Evolutionary conservation across 2,888 invertebrate species (phyloP), one percentile per base, ranked within the genome.

Genomic region (Eupsilia transversa): DNA sequence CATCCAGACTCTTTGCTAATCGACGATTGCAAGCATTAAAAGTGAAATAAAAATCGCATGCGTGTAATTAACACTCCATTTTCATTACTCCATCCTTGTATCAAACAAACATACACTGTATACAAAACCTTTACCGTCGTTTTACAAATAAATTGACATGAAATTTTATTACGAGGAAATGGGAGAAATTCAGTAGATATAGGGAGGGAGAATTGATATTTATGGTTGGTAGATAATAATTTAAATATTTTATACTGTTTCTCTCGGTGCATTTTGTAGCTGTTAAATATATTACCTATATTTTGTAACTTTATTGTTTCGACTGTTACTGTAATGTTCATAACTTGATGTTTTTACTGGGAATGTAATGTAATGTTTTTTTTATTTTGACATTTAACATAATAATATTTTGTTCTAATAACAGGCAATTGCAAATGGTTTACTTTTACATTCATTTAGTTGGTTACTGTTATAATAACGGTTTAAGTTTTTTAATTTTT

Each of bases 61-160:
- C 12, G 14, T 46, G 0, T 33, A 54, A 43, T 35, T 14, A 30
- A 20, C 5, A 35, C 27, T 81, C 27, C n/a, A 80, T 17, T 56
- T 56, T 56, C 0, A 57, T 23, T 46, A 52, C 7, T 27, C 17
- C 23, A 43, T 76, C 14, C 1, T 17, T 38, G 5, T n/a, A 30
- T 59, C 23, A 23, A 1, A 70, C 35, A 65, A 54, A 82, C 41
- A 56, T 33, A 72, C 9, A 66, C 1, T 66, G 57, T 63, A 66
- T 38, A 17, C 0, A 17, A 72, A 43, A 70, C 38, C 52, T 56
- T 69, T 65, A 23, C 9, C 38, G 43, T 77, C 60, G 56, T 54
- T 69, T 82, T 72, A 68, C 64, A 85, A 72, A 69, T 82, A 82
- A 85, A 85, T 69, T 57, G 56, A 65, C 65, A 66, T 65, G 41